A percentile compares a stretch with the other conserved stretches of the same genome.
These are phyloP conservation scores for Myotis vivesi DNA, from an alignment of 2,797 vertebrate genomes.

Conservation along the genomic window DNA sequence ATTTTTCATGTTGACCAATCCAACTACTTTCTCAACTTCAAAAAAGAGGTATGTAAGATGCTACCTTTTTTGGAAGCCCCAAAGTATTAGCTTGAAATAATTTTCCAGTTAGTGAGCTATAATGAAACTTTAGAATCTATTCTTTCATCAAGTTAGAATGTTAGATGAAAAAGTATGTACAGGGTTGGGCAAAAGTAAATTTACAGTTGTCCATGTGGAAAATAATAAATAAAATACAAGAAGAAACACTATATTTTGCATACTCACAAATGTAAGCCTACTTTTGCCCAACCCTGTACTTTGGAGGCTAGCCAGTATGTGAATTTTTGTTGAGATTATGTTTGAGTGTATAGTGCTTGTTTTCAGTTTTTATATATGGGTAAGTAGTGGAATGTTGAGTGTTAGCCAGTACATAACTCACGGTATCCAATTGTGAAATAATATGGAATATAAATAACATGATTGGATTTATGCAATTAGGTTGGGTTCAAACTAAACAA, in stretches of 20 bases:
- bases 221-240: not conserved
- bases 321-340: constrained; percentile 17
- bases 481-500: not conserved
- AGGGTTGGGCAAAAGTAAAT: not conserved
- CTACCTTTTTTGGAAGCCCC: not conserved
- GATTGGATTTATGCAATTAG: constrained; percentile 5
- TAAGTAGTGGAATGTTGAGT: not conserved
- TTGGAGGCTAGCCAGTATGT: not conserved
- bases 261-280: not conserved
- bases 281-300: not conserved
- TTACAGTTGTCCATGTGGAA: not conserved
- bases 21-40: constrained; percentile 98
- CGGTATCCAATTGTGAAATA: not conserved
- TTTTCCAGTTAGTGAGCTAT: constrained; percentile 6
- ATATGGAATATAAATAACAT: not conserved
- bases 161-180: not conserved
- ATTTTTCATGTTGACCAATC: constrained; percentile 98
- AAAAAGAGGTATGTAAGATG: constrained; percentile 90
- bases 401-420: not conserved
- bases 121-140: constrained; percentile 1
- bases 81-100: constrained; percentile 17
- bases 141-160: not conserved
- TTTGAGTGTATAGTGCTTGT: not conserved
- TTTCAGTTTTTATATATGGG: not conserved
- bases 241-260: not conserved